Conservation (phyloP, 1,140 invertebrate genomes). For the Calosoma granatense region DNA sequence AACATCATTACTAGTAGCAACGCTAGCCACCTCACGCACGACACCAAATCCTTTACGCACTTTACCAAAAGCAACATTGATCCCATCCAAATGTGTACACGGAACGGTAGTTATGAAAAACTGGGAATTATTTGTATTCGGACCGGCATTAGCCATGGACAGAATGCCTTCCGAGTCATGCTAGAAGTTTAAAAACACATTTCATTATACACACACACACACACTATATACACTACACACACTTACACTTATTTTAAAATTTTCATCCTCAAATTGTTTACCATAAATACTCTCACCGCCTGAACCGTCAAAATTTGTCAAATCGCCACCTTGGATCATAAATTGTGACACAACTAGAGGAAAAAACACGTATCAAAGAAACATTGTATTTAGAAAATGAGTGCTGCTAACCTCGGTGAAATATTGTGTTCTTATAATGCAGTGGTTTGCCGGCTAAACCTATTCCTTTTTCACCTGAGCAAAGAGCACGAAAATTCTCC, state of each 20-base stretch:
- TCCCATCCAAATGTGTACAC: conserved; percentile 76
- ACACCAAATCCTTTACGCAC: conserved; percentile 61
- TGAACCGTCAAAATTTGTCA: conserved; percentile 69
- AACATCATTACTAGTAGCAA: conserved; percentile 42
- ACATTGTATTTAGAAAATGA: conserved; percentile 8
- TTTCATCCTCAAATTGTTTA: conserved; percentile 80
- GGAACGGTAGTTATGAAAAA: conserved; percentile 86
- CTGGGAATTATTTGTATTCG: conserved; percentile 85
- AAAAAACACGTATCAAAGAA: conserved; percentile 18
- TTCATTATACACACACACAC: conserved; percentile 7
- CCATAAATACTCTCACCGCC: conserved; percentile 94
- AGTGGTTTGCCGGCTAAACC: conserved; percentile 56
- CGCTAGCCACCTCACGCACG: conserved; percentile 52
- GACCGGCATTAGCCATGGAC: conserved; percentile 86
- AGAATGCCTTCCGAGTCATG: conserved; percentile 60
- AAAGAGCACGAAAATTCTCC: conserved; percentile 84
- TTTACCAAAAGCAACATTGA: conserved; percentile 84
- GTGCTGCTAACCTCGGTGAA: conserved; percentile 57
- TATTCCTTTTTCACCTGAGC: conserved; percentile 74
- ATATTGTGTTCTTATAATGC: conserved; percentile 62
- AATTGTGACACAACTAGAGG: conserved; percentile 59
- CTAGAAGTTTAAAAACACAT: conserved; percentile 33
- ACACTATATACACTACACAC: conserved; percentile 7
- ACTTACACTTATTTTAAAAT: conserved; percentile 58
- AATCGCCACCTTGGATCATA: conserved; percentile 79